Conservation (phyloP, 2,797 vertebrate genomes). For the Bovichtus diacanthus region DNA sequence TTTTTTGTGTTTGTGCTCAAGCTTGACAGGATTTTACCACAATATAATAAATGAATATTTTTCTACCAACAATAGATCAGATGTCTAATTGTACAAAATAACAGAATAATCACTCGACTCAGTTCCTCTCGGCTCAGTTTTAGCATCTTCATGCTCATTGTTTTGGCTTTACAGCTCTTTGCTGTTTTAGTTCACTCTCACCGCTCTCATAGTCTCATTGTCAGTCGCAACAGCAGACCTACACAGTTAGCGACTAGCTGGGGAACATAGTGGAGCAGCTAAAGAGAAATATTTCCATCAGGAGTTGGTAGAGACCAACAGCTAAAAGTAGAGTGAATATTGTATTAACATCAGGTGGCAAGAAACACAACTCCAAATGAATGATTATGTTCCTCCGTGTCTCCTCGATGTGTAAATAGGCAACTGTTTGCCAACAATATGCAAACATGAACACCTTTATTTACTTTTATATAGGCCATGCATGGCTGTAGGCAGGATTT, state of each 20-base stretch:
- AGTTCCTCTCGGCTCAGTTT: not conserved
- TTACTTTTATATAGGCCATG: slow-evolving; percentile 1
- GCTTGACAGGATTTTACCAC: not conserved
- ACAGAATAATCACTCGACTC: not conserved
- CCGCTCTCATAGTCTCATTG: not conserved
- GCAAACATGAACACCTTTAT: not conserved
- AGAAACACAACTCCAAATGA: not conserved
- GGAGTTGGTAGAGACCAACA: not conserved
- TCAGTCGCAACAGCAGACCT: not conserved
- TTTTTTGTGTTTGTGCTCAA: not conserved
- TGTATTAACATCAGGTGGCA: not conserved
- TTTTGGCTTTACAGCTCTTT: not conserved
- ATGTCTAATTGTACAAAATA: not conserved
- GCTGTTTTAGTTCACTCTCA: not conserved
- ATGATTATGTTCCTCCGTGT: not conserved
- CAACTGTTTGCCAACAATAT: not conserved
- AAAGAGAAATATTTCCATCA: not conserved
- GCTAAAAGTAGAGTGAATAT: not conserved
- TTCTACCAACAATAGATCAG: not conserved
- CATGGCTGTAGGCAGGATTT: not conserved
- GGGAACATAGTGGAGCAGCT: not conserved
- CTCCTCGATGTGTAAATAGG: not conserved
- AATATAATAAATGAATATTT: not conserved
- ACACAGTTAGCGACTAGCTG: too few species aligned
- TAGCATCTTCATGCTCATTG: not conserved